phyloP scores from a whole-genome alignment of 2,888 invertebrate genomes.

The Dolomedes plantarius region DNA sequence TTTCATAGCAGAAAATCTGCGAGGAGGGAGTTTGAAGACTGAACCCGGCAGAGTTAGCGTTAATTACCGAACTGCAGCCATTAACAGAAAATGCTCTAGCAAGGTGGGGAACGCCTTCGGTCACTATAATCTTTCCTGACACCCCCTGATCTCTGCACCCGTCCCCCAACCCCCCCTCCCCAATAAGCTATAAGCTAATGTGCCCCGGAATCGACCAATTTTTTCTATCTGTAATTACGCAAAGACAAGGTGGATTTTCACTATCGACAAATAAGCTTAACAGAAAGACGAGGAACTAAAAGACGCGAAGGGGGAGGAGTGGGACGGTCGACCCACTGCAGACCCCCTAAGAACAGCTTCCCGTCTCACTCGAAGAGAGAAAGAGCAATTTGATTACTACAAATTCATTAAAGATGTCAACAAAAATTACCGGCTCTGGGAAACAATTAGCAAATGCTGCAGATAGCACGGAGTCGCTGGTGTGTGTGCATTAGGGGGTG shows the following conservation, averaged over 20 bases:
- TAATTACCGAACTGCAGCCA: constrained; percentile 59
- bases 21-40: constrained; percentile 19
- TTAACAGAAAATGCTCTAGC: constrained; percentile 53
- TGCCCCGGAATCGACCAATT: constrained; percentile 31
- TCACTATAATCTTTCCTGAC: constrained; percentile 24
- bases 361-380: constrained; percentile 11
- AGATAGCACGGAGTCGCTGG: constrained; percentile 20
- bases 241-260: constrained; percentile 40
- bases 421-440: constrained; percentile 58
- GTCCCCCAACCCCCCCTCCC: neutral
- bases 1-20: constrained; percentile 33
- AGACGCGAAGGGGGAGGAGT: neutral
- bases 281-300: constrained; percentile 3
- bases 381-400: constrained; percentile 70
- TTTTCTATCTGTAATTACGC: constrained; percentile 46
- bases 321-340: neutral
- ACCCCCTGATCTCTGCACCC: neutral
- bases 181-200: constrained; percentile 28
- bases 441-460: constrained; percentile 67
- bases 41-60: constrained; percentile 49
- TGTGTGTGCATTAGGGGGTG: neutral
- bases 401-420: constrained; percentile 72
- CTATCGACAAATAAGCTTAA: constrained; percentile 55
- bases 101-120: constrained; percentile 34
- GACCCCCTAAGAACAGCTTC: neutral